These are phyloP conservation scores for Rhizoglyphus robini DNA, from an alignment of 1,140 invertebrate species.

Conservation along the genomic window DNA sequence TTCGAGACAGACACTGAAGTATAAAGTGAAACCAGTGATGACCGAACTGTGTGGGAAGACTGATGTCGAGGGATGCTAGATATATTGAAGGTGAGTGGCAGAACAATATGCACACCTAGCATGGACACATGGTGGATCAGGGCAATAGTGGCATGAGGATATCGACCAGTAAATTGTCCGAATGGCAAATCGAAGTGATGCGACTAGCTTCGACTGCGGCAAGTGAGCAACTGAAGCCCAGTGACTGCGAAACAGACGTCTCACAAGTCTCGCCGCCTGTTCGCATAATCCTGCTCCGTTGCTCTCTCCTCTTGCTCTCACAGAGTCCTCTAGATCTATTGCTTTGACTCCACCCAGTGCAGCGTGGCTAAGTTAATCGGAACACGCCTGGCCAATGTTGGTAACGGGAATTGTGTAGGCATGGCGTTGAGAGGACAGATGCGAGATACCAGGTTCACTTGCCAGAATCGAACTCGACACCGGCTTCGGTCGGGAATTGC, in stretches of 20 bases:
- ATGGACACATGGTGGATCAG: no score
- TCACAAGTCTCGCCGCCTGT: background rate
- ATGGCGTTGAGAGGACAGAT: background rate
- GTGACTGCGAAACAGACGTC: background rate
- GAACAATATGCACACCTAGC: no score
- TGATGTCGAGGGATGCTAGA: no score
- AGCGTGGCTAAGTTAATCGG: constrained; percentile 5
- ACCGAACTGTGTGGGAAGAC: no score
- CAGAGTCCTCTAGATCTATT: background rate
- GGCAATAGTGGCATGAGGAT: no score
- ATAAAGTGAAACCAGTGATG: no score
- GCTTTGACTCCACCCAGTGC: background rate
- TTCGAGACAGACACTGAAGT: no score
- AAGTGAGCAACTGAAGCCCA: background rate
- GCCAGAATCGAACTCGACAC: background rate
- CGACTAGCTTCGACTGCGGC: background rate
- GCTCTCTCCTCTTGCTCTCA: background rate
- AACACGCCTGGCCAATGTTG: constrained; percentile 10
- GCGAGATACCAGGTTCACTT: background rate
- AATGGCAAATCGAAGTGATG: no score
- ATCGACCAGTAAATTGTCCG: no score
- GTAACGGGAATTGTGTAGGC: constrained; percentile 15
- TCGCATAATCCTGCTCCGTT: background rate
- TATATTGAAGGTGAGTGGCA: no score
- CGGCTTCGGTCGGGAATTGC: background rate